phyloP scores from a whole-genome alignment of 1,140 invertebrate genomes.

The Xylocopa sonorina region DNA sequence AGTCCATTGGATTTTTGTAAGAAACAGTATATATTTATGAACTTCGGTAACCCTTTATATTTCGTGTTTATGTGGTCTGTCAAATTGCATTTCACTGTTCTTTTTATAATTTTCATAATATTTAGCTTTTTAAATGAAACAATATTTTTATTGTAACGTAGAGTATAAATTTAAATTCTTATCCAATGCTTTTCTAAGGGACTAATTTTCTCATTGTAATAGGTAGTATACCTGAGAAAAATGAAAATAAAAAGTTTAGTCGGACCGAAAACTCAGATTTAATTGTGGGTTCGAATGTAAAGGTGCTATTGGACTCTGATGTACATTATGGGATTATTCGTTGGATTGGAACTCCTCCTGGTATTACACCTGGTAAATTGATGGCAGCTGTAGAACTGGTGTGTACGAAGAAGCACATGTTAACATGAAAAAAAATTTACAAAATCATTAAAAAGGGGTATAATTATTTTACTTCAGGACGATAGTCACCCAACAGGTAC shows the following conservation, averaged over 20 bases:
- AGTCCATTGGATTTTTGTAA: slow-evolving; percentile 62
- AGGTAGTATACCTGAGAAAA: slow-evolving; percentile 74
- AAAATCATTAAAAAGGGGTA: not conserved
- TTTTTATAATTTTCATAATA: not conserved
- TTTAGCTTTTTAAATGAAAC: not conserved
- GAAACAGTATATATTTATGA: slow-evolving; percentile 33
- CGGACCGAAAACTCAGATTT: slow-evolving; percentile 80
- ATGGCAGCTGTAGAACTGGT: slow-evolving; percentile 88
- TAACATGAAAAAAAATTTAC: not conserved
- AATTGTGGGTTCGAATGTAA: slow-evolving; percentile 88
- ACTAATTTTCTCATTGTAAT: no score
- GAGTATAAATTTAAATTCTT: not conserved
- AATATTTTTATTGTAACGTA: not conserved
- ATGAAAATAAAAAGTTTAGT: slow-evolving; percentile 76
- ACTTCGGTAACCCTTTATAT: slow-evolving; percentile 1
- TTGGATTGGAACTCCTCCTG: slow-evolving; percentile 89
- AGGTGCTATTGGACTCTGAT: slow-evolving; percentile 84
- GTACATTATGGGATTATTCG: slow-evolving; percentile 90
- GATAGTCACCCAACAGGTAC: slow-evolving; percentile 83
- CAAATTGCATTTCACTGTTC: not conserved
- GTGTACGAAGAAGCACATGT: slow-evolving; percentile 55
- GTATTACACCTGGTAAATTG: slow-evolving; percentile 79
- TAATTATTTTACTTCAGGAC: slow-evolving; percentile 78
- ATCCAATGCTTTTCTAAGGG: no score
- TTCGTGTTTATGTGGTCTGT: slow-evolving; percentile 20